Conservation (phyloP, 2,888 invertebrate genomes). For the Thecophora atra region DNA sequence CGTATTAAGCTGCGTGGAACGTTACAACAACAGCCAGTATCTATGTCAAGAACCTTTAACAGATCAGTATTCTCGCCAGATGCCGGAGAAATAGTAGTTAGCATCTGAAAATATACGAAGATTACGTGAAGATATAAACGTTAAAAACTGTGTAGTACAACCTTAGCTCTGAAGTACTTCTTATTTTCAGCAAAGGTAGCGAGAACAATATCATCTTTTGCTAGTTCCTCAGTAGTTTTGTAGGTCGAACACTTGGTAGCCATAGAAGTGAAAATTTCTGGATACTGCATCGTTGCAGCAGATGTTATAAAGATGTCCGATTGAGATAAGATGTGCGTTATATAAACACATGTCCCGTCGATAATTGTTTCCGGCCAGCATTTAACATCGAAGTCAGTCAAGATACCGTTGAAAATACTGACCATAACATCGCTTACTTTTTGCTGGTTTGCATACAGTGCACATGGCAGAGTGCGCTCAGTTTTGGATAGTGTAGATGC, state of each 20-base stretch:
- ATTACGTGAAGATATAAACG: not conserved
- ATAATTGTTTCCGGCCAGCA: conserved; percentile 46
- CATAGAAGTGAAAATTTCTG: conserved; percentile 43
- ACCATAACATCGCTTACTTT: conserved; percentile 45
- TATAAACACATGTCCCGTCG: conserved; percentile 42
- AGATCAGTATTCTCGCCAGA: conserved; percentile 8
- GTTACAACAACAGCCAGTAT: conserved; percentile 42
- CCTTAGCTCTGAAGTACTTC: conserved; percentile 40
- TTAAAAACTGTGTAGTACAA: conserved; percentile 1
- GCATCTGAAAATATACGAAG: not conserved
- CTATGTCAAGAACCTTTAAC: conserved; percentile 45
- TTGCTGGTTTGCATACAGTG: conserved; percentile 35
- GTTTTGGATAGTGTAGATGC: conserved; percentile 24
- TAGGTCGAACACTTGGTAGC: conserved; percentile 42
- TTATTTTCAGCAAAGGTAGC: conserved; percentile 9
- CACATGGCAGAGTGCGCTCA: conserved; percentile 36
- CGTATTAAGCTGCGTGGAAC: conserved; percentile 38
- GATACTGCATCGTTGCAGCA: conserved; percentile 41
- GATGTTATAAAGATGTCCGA: conserved; percentile 48
- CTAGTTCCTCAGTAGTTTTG: conserved; percentile 18
- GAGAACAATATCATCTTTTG: conserved; percentile 43
- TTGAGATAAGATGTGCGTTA: conserved; percentile 44
- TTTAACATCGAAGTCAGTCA: conserved; percentile 41
- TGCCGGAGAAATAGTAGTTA: not conserved
- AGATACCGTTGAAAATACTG: conserved; percentile 44